Base-by-base conservation (phyloP, 2,888 invertebrate species). In the Latrodectus hesperus region DNA sequence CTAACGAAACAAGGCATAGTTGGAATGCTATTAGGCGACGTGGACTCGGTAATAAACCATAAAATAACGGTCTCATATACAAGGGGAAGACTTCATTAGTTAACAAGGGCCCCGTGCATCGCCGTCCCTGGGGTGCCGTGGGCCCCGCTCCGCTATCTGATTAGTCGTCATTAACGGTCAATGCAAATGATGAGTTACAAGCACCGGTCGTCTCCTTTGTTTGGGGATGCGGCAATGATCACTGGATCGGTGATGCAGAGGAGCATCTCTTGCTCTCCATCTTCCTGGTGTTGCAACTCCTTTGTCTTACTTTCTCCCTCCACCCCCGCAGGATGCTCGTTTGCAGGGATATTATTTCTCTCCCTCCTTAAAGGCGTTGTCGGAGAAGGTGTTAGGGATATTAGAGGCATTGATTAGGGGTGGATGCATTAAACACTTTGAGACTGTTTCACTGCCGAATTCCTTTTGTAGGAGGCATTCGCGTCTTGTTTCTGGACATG, bases 111-210 rank as follows among this genome's bases (percentile, higher is more conserved):
- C 78, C 38, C 51, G 77, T 22, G 71, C 64, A 49, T 17, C 53
- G 52, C 8, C n/a, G 77, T 82, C 82, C 82, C 76, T 38, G 38
- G 86, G 76, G 76, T 76, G 80, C 86, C 71, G 52, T 71, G 86
- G 70, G 75, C 55, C 71, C 65, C 76, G 83, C 75, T 74, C 85
- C 68, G 68, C 79, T 79, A 80, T 86, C 86, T 81, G 86, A 86
- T 86, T 86, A 86, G 86, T 81, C 80, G 86, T 81, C 86, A 86
- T 86, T 86, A 86, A 86, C 86, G 86, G 86, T 86, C 86, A 86
- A 86, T 86, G 86, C 86, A 86, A 86, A 86, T 86, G 86, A 86
- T 86, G 86, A 86, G 86, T 86, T 86, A 86, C 80, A 76, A 76
- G 84, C 84, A 73, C 49, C 75, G 72, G 85, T 67, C 73, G 74